These are phyloP conservation scores for Falco cherrug DNA, from an alignment of 2,797 vertebrate genomes.

Conservation along the genomic window DNA sequence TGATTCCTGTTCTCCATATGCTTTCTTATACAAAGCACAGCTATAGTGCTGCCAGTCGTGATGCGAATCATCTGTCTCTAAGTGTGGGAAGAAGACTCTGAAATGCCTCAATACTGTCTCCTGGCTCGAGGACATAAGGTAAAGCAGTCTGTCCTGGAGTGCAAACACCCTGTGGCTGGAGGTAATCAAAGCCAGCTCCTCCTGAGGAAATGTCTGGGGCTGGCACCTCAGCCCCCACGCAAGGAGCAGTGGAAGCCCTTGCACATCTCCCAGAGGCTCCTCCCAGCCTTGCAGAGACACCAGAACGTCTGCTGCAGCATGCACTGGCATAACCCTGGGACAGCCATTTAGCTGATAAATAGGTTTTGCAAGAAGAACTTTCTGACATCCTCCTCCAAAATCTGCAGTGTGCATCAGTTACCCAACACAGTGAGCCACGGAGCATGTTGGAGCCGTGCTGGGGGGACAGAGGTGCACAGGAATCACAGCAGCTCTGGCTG, in stretches of 20 bases:
- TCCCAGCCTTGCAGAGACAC: not conserved
- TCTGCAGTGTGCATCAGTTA: not conserved
- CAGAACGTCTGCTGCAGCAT: not conserved
- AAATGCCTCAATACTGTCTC: not conserved
- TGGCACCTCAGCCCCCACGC: not conserved
- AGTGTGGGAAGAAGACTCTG: not conserved
- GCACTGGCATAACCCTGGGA: not conserved
- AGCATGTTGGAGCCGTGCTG: accelerated
- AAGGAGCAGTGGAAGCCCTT: not conserved
- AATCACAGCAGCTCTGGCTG: not conserved
- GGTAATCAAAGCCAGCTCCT: not conserved
- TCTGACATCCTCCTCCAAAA: not conserved
- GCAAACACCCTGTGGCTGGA: not conserved
- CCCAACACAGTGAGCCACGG: not conserved
- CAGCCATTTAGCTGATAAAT: accelerated
- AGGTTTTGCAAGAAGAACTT: not conserved
- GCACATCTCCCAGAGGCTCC: not conserved
- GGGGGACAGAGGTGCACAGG: not conserved
- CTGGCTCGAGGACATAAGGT: not conserved
- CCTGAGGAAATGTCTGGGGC: not conserved
- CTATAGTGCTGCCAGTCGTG: not conserved
- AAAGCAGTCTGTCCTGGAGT: not conserved
- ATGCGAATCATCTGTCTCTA: not conserved
- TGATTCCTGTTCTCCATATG: not conserved
- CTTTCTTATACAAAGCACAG: not conserved